Conservation (phyloP, 2,888 invertebrate species). For the Ganaspis brasiliensis region DNA sequence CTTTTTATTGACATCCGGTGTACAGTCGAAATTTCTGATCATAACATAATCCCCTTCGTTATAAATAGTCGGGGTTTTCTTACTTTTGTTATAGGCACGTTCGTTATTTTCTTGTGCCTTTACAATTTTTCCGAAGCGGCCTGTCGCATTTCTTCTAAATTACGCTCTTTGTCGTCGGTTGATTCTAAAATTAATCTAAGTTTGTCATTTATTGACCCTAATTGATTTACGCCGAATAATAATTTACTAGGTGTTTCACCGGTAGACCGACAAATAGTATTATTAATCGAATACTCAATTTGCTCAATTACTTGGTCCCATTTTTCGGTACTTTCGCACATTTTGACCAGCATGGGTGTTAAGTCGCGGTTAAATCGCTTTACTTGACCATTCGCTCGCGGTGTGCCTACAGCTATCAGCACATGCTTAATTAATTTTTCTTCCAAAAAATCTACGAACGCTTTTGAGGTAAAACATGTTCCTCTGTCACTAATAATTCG, state of each 20-base stretch:
- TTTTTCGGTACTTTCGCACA: conserved; percentile 52
- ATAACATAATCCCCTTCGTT: conserved; percentile 52
- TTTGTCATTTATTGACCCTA: conserved; percentile 17
- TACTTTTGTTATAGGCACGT: background rate
- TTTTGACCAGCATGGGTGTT: conserved; percentile 66
- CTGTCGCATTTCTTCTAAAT: background rate
- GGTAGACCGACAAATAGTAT: conserved; percentile 65
- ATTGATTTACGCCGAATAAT: conserved; percentile 67
- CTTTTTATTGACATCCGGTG: conserved; percentile 63
- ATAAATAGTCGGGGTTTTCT: conserved; percentile 37
- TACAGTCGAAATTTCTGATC: conserved; percentile 64
- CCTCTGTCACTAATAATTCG: background rate
- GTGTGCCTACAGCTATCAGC: conserved; percentile 64
- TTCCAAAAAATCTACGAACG: too few species aligned
- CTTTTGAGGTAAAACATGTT: background rate
- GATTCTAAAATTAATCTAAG: conserved; percentile 17
- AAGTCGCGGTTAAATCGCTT: conserved; percentile 63
- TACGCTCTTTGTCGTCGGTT: background rate
- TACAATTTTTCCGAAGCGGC: background rate
- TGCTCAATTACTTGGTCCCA: conserved; percentile 61
- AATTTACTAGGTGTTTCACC: conserved; percentile 65
- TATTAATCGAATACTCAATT: conserved; percentile 66
- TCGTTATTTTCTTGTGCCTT: background rate
- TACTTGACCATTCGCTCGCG: conserved; percentile 70
- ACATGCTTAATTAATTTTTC: conserved; percentile 51